These are phyloP conservation scores for Cassiopea xamachana DNA, from an alignment of 30 jellyfish, hydroid and myxozoan genomes.

Conservation along the genomic window DNA sequence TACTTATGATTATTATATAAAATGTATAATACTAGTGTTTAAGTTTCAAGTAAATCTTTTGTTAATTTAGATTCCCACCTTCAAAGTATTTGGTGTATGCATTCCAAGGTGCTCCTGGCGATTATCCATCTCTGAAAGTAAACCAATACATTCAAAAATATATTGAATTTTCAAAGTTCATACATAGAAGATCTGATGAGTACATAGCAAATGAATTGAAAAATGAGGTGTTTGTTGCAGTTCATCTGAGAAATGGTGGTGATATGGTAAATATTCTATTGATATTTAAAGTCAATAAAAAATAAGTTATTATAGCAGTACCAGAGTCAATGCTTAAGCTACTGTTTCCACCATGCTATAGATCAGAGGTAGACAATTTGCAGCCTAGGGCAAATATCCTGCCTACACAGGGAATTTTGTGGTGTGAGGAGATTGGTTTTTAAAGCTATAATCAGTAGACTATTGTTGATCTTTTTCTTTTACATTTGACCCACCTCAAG, in stretches of 20 bases:
- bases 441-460: too few species aligned
- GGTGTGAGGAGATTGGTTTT: too few species aligned
- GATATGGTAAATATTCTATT: slow-evolving; percentile 79
- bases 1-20: too few species aligned
- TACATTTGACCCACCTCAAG: too few species aligned
- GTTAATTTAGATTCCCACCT: slow-evolving; percentile 72
- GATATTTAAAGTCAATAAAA: neutral
- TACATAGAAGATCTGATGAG: slow-evolving; percentile 67
- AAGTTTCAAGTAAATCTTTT: neutral
- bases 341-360: too few species aligned
- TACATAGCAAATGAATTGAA: slow-evolving; percentile 66
- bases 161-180: slow-evolving; percentile 78
- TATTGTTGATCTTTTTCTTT: too few species aligned
- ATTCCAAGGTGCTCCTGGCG: slow-evolving; percentile 99
- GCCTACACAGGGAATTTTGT: too few species aligned
- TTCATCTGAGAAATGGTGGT: slow-evolving; percentile 94
- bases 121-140: slow-evolving; percentile 77
- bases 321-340: too few species aligned
- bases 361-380: too few species aligned
- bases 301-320: too few species aligned
- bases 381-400: too few species aligned
- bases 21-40: too few species aligned
- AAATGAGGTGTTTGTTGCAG: slow-evolving; percentile 82
- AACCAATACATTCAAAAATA: slow-evolving; percentile 86
- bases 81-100: slow-evolving; percentile 81